A percentile compares a stretch with the other conserved stretches of the same genome.
These are phyloP conservation scores for Aselliscus stoliczkanus DNA, from an alignment of 2,797 vertebrate genomes.

Conservation along the genomic window DNA sequence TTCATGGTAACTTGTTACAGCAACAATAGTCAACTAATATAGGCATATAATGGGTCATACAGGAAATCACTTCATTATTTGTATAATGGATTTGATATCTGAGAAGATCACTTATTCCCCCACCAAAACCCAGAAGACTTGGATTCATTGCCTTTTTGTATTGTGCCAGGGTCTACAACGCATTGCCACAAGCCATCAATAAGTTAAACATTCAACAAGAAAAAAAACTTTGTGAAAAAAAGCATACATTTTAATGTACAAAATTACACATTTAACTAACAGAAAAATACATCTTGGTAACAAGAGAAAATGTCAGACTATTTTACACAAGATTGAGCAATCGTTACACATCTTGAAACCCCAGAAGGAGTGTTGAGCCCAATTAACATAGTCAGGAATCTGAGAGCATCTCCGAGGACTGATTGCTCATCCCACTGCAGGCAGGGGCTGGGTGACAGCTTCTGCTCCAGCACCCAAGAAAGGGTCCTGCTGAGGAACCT, in stretches of 20 bases:
- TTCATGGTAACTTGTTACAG: too few species aligned
- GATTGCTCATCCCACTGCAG: fast-evolving
- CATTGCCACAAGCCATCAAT: background rate
- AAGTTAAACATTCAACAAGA: constrained; percentile 35
- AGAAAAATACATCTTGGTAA: constrained; percentile 85
- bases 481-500: background rate
- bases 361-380: constrained; percentile 59
- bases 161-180: background rate
- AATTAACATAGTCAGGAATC: constrained; percentile 2
- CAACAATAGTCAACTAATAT: background rate
- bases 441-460: constrained; percentile 43
- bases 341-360: constrained; percentile 73
- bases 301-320: constrained; percentile 79
- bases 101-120: background rate
- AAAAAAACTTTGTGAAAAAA: constrained; percentile 77
- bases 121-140: background rate
- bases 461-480: background rate
- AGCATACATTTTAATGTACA: constrained; percentile 81
- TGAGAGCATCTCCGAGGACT: background rate
- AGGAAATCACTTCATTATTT: background rate
- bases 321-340: constrained; percentile 73
- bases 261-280: constrained; percentile 81
- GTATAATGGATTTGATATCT: background rate
- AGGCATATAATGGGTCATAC: fast-evolving
- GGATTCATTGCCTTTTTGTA: background rate